phyloP scores from a whole-genome alignment of 1,140 invertebrate species.

The Reticulitermes speratus region DNA sequence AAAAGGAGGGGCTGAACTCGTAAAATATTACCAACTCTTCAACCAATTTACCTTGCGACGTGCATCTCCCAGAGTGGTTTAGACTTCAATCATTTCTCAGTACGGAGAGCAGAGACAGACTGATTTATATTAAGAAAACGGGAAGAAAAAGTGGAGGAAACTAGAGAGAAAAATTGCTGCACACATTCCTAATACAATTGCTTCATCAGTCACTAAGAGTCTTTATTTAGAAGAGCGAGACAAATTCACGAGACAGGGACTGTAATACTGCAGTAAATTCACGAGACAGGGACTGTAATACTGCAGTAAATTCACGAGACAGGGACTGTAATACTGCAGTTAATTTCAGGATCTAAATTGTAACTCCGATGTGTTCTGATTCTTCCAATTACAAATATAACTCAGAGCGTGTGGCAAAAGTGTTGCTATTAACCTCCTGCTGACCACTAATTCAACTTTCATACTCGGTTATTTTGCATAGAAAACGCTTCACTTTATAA shows the following conservation, averaged over 20 bases:
- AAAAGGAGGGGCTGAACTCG: background rate
- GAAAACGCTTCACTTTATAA: background rate
- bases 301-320: background rate
- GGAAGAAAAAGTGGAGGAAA: background rate
- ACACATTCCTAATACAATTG: background rate
- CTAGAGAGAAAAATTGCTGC: background rate
- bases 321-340: background rate
- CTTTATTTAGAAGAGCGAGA: background rate
- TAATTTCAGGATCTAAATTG: background rate
- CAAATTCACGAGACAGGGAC: background rate
- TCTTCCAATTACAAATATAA: background rate
- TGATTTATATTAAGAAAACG: background rate
- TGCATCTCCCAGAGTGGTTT: background rate
- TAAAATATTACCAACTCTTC: background rate
- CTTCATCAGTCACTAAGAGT: background rate
- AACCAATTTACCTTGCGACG: slow-evolving; percentile 1
- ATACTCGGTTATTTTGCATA: background rate
- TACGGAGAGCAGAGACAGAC: background rate
- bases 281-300: background rate
- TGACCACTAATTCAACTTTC: background rate
- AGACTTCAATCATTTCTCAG: background rate
- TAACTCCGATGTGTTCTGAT: background rate
- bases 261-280: background rate
- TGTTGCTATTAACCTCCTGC: background rate
- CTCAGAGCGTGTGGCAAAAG: background rate